These are phyloP conservation scores for Pedetes capensis DNA, from an alignment of 2,113 vertebrate species.

Conservation along the genomic window DNA sequence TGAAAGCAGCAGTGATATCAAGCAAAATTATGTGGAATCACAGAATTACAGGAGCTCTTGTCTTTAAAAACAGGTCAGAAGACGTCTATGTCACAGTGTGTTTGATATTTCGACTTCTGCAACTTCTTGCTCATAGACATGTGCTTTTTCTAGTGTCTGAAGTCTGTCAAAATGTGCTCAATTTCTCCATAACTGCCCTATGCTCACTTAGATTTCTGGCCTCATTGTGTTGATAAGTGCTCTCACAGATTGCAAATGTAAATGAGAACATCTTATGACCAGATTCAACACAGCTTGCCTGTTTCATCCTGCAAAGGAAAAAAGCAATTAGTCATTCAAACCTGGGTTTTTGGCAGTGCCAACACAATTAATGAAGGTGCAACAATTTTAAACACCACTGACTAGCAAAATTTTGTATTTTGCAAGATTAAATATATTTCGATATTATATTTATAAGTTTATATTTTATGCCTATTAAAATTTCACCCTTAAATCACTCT, in stretches of 20 bases:
- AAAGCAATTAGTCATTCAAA: slow-evolving; percentile 45
- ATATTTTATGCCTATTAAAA: slow-evolving; percentile 31
- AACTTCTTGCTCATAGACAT: background rate
- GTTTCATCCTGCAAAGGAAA: slow-evolving; percentile 1
- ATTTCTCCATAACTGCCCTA: background rate
- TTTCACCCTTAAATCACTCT: slow-evolving; percentile 8
- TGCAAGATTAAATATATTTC: background rate
- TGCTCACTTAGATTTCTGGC: background rate
- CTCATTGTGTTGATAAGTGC: background rate
- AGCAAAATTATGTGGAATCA: background rate
- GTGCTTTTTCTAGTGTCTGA: background rate
- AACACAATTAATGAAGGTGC: slow-evolving; percentile 26
- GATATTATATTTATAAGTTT: background rate
- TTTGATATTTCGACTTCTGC: background rate
- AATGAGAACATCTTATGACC: slow-evolving; percentile 28
- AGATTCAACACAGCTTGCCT: slow-evolving; percentile 47
- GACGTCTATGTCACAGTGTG: background rate
- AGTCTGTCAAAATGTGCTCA: background rate
- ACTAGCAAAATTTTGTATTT: slow-evolving; percentile 16
- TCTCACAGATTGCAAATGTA: slow-evolving; percentile 5
- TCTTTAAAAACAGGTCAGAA: background rate
- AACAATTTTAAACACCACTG: slow-evolving; percentile 30
- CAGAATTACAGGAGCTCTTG: background rate
- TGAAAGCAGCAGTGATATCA: background rate
- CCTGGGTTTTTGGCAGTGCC: slow-evolving; percentile 11